Conservation (phyloP, 2,113 vertebrate genomes). For the Setophaga coronata region DNA sequence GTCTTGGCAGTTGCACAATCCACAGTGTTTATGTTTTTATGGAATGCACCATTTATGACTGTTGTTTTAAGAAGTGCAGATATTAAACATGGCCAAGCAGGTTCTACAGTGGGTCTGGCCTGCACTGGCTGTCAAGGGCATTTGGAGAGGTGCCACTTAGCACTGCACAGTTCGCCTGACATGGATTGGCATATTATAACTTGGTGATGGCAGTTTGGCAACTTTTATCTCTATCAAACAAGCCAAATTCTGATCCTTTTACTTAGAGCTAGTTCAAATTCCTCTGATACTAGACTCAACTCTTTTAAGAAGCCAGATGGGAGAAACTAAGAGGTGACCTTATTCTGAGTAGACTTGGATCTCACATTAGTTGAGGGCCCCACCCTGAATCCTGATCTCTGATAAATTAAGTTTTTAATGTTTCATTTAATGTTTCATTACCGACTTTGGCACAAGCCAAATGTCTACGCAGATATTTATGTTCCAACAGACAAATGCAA, state of each 20-base stretch:
- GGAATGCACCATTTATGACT: not conserved
- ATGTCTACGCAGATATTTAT: not conserved
- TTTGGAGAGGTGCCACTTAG: not conserved
- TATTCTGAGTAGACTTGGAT: not conserved
- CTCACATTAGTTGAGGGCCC: not conserved
- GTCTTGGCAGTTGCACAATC: not conserved
- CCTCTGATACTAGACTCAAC: not conserved
- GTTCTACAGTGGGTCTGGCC: not conserved
- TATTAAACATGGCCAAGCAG: not conserved
- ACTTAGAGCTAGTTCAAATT: not conserved
- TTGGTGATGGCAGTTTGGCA: not conserved
- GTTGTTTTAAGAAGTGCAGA: not conserved
- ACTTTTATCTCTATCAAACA: not conserved
- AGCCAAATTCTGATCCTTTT: not conserved
- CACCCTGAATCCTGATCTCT: not conserved
- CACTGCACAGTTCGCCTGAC: not conserved
- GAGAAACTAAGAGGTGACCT: not conserved
- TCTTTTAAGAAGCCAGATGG: not conserved
- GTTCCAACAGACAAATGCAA: conserved; percentile 21
- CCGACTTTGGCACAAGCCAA: not conserved
- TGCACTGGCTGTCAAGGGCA: not conserved
- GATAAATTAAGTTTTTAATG: conserved; percentile 27
- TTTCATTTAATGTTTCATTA: not conserved
- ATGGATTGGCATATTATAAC: not conserved
- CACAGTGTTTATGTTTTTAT: not conserved